Percentiles rank a stretch among this genome's conserved stretches.
These are phyloP conservation scores for Chrosomus eos DNA, from an alignment of 2,797 vertebrate species.

Conservation along the genomic window DNA sequence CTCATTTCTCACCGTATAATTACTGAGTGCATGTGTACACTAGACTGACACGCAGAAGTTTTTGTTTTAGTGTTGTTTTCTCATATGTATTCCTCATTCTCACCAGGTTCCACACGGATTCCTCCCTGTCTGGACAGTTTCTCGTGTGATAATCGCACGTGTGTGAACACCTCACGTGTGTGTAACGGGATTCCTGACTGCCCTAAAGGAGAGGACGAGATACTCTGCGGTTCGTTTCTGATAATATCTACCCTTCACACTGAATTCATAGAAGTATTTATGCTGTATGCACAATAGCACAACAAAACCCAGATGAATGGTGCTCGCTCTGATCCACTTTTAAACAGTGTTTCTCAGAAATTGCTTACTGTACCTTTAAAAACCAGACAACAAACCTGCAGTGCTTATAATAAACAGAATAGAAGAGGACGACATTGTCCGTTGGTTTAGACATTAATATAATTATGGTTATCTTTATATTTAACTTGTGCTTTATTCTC, in stretches of 20 bases:
- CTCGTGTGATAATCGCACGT: constrained; percentile 78
- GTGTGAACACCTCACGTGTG: constrained; percentile 77
- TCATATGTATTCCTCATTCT: not conserved
- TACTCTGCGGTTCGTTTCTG: constrained; percentile 78
- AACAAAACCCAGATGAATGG: not conserved
- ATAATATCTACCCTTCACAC: not conserved
- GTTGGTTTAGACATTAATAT: not conserved
- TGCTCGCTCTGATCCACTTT: no score
- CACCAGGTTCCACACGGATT: constrained; percentile 77
- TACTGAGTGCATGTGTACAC: no score
- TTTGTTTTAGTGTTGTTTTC: no score
- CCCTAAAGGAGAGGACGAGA: constrained; percentile 82
- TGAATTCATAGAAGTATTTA: no score
- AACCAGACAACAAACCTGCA: not conserved
- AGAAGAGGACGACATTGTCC: no score
- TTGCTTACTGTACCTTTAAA: not conserved
- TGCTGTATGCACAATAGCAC: no score
- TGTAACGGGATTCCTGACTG: constrained; percentile 82
- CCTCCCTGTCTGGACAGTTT: constrained; percentile 82
- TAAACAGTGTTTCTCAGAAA: not conserved
- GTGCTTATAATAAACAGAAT: not conserved
- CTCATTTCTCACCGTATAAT: no score
- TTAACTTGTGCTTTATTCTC: not conserved
- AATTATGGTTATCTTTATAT: not conserved
- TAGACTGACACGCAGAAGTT: no score